Conservation (phyloP, 1,140 invertebrate genomes). For the Lepidostoma basale region DNA sequence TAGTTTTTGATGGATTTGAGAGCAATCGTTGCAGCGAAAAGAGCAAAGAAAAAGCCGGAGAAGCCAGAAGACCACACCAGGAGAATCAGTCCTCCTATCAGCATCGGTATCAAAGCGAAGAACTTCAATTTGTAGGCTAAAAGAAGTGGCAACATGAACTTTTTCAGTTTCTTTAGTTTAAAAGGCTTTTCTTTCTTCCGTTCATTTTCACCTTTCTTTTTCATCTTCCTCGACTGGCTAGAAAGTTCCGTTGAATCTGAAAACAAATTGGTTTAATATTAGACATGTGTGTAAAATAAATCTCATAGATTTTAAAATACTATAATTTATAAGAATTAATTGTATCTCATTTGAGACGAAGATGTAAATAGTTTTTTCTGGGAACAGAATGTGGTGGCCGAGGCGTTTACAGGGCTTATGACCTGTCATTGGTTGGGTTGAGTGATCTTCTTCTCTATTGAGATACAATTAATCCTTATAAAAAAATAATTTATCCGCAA, state of each 20-base stretch:
- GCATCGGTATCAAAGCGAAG: constrained; percentile 74
- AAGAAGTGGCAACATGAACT: constrained; percentile 74
- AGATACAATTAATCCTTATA: no score
- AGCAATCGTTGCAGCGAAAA: constrained; percentile 71
- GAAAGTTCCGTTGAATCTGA: neutral
- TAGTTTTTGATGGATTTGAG: constrained; percentile 50
- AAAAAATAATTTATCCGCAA: no score
- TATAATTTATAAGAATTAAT: no score
- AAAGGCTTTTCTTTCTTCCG: neutral
- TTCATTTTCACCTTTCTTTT: neutral
- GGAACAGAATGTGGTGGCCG: no score
- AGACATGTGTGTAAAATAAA: no score
- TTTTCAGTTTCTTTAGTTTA: constrained; percentile 67
- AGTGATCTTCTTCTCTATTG: no score
- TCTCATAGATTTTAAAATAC: no score
- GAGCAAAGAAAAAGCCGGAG: constrained; percentile 83
- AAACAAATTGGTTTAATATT: no score
- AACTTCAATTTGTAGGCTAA: constrained; percentile 84
- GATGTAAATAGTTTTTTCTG: no score
- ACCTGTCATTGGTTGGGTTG: no score
- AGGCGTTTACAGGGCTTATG: no score
- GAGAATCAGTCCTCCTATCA: constrained; percentile 74
- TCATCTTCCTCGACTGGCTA: neutral
- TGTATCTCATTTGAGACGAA: no score
- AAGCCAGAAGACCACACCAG: constrained; percentile 76